These are phyloP conservation scores for Porites lobata DNA, from an alignment of 92 coral and sea anemone species.

Conservation along the genomic window DNA sequence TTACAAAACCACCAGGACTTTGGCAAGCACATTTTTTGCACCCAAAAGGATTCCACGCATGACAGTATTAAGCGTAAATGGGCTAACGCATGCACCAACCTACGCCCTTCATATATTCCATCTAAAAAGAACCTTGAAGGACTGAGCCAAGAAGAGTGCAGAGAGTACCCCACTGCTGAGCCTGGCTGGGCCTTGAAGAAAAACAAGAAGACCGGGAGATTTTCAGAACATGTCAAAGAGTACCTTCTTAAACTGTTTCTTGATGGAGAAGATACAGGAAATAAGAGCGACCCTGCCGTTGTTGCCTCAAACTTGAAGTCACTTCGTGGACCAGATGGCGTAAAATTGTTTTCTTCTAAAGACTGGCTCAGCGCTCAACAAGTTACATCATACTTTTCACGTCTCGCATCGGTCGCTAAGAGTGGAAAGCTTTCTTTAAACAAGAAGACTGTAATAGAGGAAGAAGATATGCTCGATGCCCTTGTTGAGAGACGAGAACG, in stretches of 20 bases:
- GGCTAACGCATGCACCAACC: too few species aligned
- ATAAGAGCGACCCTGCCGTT: slow-evolving; percentile 25
- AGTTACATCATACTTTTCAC: slow-evolving; percentile 38
- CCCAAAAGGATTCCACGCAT: background rate
- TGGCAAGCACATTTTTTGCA: too few species aligned
- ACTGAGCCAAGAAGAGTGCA: background rate
- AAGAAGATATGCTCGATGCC: background rate
- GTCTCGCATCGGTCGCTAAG: slow-evolving; percentile 22
- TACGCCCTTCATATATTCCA: too few species aligned
- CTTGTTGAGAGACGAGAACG: background rate
- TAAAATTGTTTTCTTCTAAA: slow-evolving; percentile 13
- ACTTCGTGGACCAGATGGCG: slow-evolving; percentile 16
- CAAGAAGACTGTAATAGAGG: too few species aligned
- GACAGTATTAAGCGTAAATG: background rate
- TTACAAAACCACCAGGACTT: background rate
- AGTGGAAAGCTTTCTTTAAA: slow-evolving; percentile 29
- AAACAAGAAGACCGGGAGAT: background rate
- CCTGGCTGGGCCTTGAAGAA: background rate
- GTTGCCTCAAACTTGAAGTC: slow-evolving; percentile 26
- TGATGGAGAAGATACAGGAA: slow-evolving; percentile 36
- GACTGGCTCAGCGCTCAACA: slow-evolving; percentile 48
- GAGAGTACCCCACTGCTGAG: background rate
- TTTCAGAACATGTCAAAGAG: slow-evolving; percentile 16
- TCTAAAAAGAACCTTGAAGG: background rate
- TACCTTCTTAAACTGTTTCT: slow-evolving; percentile 28